Evolutionary conservation across 2,113 vertebrate species (phyloP).

Genomic region (Capreolus pygargus): DNA sequence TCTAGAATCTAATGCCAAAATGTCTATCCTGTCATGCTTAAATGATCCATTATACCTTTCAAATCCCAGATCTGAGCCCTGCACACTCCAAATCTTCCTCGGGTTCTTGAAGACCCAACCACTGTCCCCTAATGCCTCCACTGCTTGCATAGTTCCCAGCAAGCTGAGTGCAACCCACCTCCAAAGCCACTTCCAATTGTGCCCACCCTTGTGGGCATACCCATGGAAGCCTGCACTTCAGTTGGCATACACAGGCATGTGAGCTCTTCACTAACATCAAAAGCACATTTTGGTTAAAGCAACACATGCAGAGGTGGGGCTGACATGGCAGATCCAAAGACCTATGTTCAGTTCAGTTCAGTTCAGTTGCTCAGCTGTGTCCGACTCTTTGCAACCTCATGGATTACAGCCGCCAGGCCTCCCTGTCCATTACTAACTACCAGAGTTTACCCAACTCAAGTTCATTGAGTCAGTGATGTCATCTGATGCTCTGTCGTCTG

Average conservation of each 20-base stretch:
- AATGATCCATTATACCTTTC: neutral
- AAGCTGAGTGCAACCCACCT: neutral
- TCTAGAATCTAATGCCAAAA: neutral
- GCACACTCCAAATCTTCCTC: neutral
- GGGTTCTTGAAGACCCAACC: neutral
- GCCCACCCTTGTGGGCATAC: neutral
- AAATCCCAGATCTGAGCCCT: neutral
- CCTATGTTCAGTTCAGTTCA: neutral
- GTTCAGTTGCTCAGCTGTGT: neutral
- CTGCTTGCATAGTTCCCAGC: neutral
- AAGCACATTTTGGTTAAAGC: neutral
- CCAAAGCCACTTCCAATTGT: neutral
- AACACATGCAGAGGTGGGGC: neutral
- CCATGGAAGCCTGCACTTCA: neutral
- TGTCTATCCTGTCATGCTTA: neutral
- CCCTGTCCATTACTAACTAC: neutral
- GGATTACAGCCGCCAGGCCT: accelerated
- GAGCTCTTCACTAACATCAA: neutral
- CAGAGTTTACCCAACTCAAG: neutral
- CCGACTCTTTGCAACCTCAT: neutral
- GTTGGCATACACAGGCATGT: neutral
- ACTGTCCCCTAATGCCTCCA: neutral
- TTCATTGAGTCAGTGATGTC: too few relatives aligned
- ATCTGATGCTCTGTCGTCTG: accelerated
- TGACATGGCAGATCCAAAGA: neutral